Evolutionary conservation across 1,140 invertebrate species (phyloP).

Genomic region (Tribolium madens): DNA sequence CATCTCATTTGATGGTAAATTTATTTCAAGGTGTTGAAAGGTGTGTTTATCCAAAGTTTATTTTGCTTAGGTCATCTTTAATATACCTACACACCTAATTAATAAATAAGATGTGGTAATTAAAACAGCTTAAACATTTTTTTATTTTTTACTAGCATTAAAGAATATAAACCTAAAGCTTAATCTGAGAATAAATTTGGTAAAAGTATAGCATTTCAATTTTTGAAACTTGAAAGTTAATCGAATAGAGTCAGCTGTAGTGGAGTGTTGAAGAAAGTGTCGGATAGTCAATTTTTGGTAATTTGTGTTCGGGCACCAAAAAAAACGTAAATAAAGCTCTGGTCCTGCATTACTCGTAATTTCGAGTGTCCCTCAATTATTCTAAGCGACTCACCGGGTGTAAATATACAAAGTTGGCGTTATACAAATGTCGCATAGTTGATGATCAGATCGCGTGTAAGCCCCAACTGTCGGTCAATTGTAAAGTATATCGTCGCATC

Average conservation of each 20-base stretch:
- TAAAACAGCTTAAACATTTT: background rate
- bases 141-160: background rate
- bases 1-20: background rate
- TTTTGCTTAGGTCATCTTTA: slow-evolving; percentile 23
- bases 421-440: slow-evolving; percentile 61
- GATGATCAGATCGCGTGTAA: slow-evolving; percentile 61
- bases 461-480: slow-evolving; percentile 55
- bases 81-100: slow-evolving; percentile 1
- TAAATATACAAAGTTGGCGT: slow-evolving; percentile 52
- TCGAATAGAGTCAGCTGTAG: slow-evolving; percentile 6
- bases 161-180: background rate
- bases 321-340: slow-evolving; percentile 35
- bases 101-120: background rate
- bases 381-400: slow-evolving; percentile 45
- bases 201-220: background rate
- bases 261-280: background rate
- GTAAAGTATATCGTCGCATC: slow-evolving; percentile 57
- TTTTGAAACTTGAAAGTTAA: background rate
- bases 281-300: background rate
- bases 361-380: slow-evolving; percentile 32
- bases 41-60: slow-evolving; percentile 1
- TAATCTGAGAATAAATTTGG: too few relatives aligned
- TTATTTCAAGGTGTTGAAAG: slow-evolving; percentile 7
- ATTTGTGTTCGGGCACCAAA: background rate
- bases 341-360: slow-evolving; percentile 24